Base-by-base conservation (phyloP, 2,888 invertebrate genomes). In the Lepidonotus clava region DNA sequence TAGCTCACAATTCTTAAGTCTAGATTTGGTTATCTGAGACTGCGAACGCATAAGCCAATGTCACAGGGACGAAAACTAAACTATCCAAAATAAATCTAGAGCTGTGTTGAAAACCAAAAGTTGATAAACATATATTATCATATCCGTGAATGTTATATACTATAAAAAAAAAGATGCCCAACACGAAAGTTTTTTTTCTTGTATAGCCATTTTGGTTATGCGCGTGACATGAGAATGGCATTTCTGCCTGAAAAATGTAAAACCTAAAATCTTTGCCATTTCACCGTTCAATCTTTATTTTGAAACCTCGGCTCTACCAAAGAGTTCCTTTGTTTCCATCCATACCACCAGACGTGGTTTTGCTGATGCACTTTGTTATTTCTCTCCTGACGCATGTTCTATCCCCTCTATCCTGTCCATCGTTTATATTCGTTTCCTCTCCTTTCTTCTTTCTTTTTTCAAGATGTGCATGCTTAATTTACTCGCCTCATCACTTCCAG, bases 391-490 rank as follows among this genome's bases (percentile, higher is more conserved):
- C n/a, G 61, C 61, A 61, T 61, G 61, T 61, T n/a, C 61, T 61
- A 32, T 61, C 1, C 24, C 11, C 2, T 14, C 61, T 61, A 24
- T 61, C 61, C 61, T 61, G 61, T 61, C 11, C 61, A 5, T 5
- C 28, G 11, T 61, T 1, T 61, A 46, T 8, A 46, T 11, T 18
- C 38, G 71, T 8, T 6, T 34, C 36, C 71, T 71, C 36, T 36
- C 36, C 14, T 18, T 71, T 21, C 36, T 34, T 71, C 71, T n/a
- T 71, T 71, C 71, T 24, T n/a, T 24, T 34, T 71, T 71, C n/a
- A 71, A 71, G 36, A 61, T 61, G 71, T 71, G 71, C 71, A 71
- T 71, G 36, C 38, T 38, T 71, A 71, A 67, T 67, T 67, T 32
- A 71, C 36, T 18, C n/a, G n/a, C n/a, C n/a, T n/a, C n/a, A n/a